These are phyloP conservation scores for Hirundichthys speculiger DNA, from an alignment of 2,113 vertebrate species.

Conservation along the genomic window DNA sequence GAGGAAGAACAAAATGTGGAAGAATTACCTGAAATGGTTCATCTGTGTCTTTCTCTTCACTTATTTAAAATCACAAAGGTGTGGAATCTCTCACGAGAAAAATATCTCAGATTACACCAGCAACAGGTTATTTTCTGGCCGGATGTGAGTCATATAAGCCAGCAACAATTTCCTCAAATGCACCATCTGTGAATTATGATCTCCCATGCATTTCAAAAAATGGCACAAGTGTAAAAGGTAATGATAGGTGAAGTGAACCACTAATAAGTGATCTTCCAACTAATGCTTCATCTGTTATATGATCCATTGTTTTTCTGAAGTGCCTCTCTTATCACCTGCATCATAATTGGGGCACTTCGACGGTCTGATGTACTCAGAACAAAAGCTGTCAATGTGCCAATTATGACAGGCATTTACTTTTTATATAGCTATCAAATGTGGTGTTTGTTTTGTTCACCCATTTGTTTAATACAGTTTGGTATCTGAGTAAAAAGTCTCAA, in stretches of 20 bases:
- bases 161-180: not conserved
- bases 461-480: too few relatives aligned
- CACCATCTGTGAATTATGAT: not conserved
- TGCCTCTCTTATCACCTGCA: conserved; percentile 64
- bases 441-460: too few relatives aligned
- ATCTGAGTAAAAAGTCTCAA: too few relatives aligned
- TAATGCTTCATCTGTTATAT: conserved; percentile 66
- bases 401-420: too few relatives aligned
- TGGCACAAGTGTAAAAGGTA: not conserved
- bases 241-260: not conserved
- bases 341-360: conserved; percentile 72
- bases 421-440: too few relatives aligned
- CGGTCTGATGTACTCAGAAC: conserved; percentile 27
- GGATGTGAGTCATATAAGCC: not conserved
- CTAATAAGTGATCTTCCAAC: conserved; percentile 41
- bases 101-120: too few relatives aligned
- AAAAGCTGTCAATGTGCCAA: not conserved
- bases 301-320: conserved; percentile 48
- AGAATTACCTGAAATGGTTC: too few relatives aligned
- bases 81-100: too few relatives aligned
- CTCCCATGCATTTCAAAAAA: not conserved
- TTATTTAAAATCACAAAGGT: too few relatives aligned
- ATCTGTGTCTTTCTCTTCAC: too few relatives aligned
- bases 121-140: not conserved
- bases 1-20: too few relatives aligned